Evolutionary conservation across 2,888 invertebrate species (phyloP), one percentile per base, ranked within the genome.

Genomic region (Eupithecia subumbrata): DNA sequence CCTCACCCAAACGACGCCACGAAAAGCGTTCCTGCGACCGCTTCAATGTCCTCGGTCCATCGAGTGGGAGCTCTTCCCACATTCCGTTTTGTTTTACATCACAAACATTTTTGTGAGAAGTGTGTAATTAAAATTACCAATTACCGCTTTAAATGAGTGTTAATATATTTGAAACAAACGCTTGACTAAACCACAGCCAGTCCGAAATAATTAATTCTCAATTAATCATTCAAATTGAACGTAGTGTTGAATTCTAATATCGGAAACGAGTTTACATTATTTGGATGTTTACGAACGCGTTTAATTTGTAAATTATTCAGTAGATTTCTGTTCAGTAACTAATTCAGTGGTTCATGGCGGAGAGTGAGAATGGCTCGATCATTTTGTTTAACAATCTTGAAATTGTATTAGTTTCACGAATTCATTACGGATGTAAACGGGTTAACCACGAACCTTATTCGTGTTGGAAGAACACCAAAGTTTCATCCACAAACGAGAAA

Each of bases 231-330:
- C 40, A 63, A 69, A 69, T 45, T 69, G 60, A 73, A 60, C 52
- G 60, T 14, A 56, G 56, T 56, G 60, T 72, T 64, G 34, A 72
- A 72, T 64, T 71, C 63, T 48, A 60, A 60, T 69, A 64, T 69
- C 30, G 56, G 43, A 64, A 64, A 52, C 69, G 30, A 67, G 69
- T 45, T 63, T 60, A 63, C 73, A 60, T 60, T 68, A 43, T 68
- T 43, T 45, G 68, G 18, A 71, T 76, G 70, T 75, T 63, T 40
- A 64, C 25, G 45, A 71, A 72, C 67, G 64, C 48, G 64, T 67
- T 67, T 52, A 72, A 64, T 64, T 25, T 69, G 71, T 73, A 40
- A 63, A 76, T 76, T 71, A 76, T 71, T 76, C 69, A 70, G 67
- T 71, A 56, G 22, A 56, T 22, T 66, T 71, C 63, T 64, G 71